Evolutionary conservation across 1,140 invertebrate genomes (phyloP).

Genomic region (Diuraphis noxia): DNA sequence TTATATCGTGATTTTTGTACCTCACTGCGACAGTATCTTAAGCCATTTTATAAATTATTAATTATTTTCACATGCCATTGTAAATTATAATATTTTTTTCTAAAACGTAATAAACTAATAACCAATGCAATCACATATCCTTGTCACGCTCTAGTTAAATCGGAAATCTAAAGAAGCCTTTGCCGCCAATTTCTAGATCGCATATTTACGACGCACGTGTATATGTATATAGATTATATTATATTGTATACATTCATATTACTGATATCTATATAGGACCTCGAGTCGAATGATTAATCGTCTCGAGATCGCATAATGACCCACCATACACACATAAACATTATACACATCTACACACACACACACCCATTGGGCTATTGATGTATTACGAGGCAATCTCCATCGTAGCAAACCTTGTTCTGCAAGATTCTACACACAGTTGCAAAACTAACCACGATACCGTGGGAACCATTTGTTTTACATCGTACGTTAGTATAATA

Average conservation of each 20-base stretch:
- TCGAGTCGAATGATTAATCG: slow-evolving; percentile 43
- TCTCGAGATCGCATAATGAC: slow-evolving; percentile 27
- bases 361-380: background rate
- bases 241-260: background rate
- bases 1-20: slow-evolving; percentile 13
- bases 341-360: too few species aligned
- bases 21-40: background rate
- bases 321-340: background rate
- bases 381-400: slow-evolving; percentile 35
- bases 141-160: slow-evolving; percentile 39
- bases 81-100: background rate
- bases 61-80: background rate
- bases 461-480: slow-evolving; percentile 47
- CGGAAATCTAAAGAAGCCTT: slow-evolving; percentile 15
- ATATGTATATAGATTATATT: background rate
- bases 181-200: slow-evolving; percentile 8
- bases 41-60: background rate
- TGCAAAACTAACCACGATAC: slow-evolving; percentile 40
- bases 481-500: background rate
- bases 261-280: background rate
- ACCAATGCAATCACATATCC: background rate
- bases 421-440: slow-evolving; percentile 36
- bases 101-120: background rate
- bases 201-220: background rate
- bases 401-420: slow-evolving; percentile 33